A percentile compares a stretch with the other conserved stretches of the same genome.
phyloP scores from a whole-genome alignment of 2,797 vertebrate species.

The Melanotaenia parkinsoni region DNA sequence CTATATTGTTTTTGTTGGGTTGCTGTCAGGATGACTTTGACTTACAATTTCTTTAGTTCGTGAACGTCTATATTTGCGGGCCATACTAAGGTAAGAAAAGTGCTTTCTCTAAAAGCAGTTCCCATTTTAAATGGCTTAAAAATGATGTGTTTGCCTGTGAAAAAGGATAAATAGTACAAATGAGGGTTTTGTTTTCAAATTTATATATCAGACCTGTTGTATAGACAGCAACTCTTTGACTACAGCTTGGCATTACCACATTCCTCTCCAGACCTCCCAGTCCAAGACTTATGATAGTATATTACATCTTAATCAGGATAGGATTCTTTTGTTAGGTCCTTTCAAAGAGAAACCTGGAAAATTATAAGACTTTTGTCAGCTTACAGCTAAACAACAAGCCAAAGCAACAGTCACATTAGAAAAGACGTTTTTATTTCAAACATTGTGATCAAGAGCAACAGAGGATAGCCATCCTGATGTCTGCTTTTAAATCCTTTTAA shows the following conservation, averaged over 20 bases:
- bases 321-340: background rate
- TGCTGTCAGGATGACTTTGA: conserved; percentile 30
- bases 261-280: background rate
- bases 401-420: background rate
- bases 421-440: background rate
- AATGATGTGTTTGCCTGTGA: background rate
- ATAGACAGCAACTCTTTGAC: background rate
- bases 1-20: conserved; percentile 18
- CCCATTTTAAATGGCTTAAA: background rate
- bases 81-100: conserved; percentile 53
- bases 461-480: background rate
- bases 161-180: background rate
- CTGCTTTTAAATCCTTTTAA: background rate
- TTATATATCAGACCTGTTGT: background rate
- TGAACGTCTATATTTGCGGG: conserved; percentile 1
- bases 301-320: background rate
- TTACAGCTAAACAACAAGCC: background rate
- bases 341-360: background rate
- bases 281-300: background rate
- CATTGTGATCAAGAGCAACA: background rate
- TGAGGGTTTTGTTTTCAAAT: background rate
- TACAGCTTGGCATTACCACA: background rate
- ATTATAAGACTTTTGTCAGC: background rate
- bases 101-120: background rate
- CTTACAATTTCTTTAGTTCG: conserved; percentile 24